Evolutionary conservation across 2,888 invertebrate genomes (phyloP), one percentile per base, ranked within the genome.

Genomic region (Diabrotica balteata): DNA sequence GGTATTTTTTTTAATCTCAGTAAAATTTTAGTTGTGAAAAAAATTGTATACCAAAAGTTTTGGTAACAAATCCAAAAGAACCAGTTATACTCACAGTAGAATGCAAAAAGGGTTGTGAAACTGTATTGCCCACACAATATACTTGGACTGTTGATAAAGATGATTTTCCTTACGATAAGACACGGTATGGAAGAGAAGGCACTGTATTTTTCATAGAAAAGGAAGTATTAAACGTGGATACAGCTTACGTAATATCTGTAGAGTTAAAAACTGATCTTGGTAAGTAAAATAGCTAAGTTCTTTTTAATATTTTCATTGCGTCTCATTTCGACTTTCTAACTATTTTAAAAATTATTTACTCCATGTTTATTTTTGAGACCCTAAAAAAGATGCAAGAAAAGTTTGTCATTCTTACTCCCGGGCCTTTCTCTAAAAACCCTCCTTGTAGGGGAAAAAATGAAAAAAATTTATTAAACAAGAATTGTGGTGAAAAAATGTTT

Each of bases 41-140:
- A 59, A 69, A 70, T 42, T 72, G 70, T 54, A 63, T 61, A 17
- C 72, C 70, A 8, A n/a, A 9, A 7, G 69, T 68, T 2, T 51
- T 52, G 17, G 62, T 68, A 42, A 66, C 67, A 6, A 66, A 69
- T 43, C 52, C 53, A 7, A 63, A 61, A 45, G 8, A 67, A 17
- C 22, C 50, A 6, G 32, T 59, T 7, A 62, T 70, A 22, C n/a
- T 72, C 11, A n/a, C 62, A 53, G 70, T 53, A 5, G 10, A 46
- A 11, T 70, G 72, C 45, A 11, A 47, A 10, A 54, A 10, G n/a
- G 65, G 66, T 47, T 70, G 70, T 45, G 43, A 57, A 11, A 46
- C 55, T 5, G 3, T 69, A 8, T 42, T 51, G 4, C 10, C 42
- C 8, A 10, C 63, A 7, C 5, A 49, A 6, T 72, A 63, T 47